Conservation (phyloP, 2,888 invertebrate species). For the Eulithis testata region DNA sequence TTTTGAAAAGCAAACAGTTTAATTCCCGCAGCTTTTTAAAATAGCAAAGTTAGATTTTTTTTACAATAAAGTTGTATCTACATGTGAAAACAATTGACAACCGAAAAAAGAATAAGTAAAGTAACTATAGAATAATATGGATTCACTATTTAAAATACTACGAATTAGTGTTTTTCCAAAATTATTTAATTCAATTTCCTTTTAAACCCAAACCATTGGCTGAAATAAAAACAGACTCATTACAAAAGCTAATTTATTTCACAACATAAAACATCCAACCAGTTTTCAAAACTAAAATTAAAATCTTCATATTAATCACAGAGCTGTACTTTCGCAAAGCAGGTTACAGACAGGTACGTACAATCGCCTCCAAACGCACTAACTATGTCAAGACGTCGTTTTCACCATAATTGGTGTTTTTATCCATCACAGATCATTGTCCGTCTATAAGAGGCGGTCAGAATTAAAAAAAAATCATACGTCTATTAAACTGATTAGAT, state of each 20-base stretch:
- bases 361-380: conserved; percentile 21
- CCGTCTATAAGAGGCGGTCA: conserved; percentile 58
- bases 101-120: no score
- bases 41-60: no score
- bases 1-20: no score
- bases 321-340: conserved; percentile 25
- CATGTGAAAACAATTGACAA: no score
- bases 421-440: conserved; percentile 47
- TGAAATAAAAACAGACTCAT: not conserved
- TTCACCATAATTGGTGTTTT: conserved; percentile 45
- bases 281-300: conserved; percentile 1
- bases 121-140: no score
- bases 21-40: no score
- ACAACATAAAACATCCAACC: not conserved
- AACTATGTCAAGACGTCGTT: conserved; percentile 42
- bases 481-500: conserved; percentile 84
- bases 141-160: no score
- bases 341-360: conserved; percentile 7
- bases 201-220: not conserved
- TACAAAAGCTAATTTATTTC: not conserved
- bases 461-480: conserved; percentile 73
- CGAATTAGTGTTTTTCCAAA: no score
- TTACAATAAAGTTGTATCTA: no score
- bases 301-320: not conserved
- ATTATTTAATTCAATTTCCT: not conserved